phyloP scores from a whole-genome alignment of 2,797 vertebrate genomes.

The Gymnothorax reevesii region DNA sequence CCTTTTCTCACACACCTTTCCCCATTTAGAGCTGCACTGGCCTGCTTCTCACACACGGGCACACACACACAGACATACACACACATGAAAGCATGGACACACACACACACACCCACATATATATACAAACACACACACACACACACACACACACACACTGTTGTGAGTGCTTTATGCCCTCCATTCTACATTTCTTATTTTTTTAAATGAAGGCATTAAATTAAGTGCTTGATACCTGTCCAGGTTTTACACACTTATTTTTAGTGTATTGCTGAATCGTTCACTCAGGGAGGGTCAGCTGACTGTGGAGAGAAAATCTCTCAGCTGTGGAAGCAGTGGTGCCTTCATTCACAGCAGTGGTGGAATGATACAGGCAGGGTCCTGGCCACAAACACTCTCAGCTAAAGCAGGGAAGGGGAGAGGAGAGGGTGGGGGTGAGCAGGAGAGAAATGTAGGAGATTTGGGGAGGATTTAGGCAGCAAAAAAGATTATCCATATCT shows the following conservation, averaged over 20 bases:
- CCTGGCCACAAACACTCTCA: slow-evolving; percentile 69
- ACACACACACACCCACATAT: no score
- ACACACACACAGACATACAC: no score
- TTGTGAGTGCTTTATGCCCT: no score
- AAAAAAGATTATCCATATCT: slow-evolving; percentile 77
- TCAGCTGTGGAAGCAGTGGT: slow-evolving; percentile 71
- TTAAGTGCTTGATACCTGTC: slow-evolving; percentile 44
- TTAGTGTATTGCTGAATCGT: slow-evolving; percentile 55
- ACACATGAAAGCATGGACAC: no score
- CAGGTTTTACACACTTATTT: slow-evolving; percentile 71
- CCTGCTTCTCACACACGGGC: no score
- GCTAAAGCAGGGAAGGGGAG: slow-evolving; percentile 67
- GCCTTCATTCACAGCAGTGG: slow-evolving; percentile 68
- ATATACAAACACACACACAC: no score
- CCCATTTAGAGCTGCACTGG: no score
- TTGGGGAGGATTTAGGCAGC: slow-evolving; percentile 78
- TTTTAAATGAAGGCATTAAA: no score
- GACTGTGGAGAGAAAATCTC: slow-evolving; percentile 63
- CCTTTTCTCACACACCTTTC: no score
- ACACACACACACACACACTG: no score
- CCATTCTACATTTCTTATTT: background rate
- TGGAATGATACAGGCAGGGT: slow-evolving; percentile 65
- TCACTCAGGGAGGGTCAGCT: slow-evolving; percentile 24
- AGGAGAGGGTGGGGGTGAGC: slow-evolving; percentile 34
- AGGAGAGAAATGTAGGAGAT: slow-evolving; percentile 65